Evolutionary conservation across 2,113 vertebrate genomes (phyloP).

Genomic region (Symphodus melops): DNA sequence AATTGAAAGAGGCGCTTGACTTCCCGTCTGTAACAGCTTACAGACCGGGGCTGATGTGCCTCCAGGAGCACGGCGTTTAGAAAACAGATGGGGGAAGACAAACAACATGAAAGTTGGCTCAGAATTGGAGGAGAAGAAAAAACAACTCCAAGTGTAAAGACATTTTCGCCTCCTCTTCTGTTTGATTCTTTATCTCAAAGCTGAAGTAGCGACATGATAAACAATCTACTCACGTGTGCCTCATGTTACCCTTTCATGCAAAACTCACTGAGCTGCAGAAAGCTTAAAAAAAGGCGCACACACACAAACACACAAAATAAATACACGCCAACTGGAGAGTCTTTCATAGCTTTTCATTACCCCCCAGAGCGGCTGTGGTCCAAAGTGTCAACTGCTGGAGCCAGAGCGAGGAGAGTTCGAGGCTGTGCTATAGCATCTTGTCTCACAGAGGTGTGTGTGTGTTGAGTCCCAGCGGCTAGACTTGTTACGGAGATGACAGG

Average conservation of each 20-base stretch:
- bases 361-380: slow-evolving; percentile 45
- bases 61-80: slow-evolving; percentile 68
- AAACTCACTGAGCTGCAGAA: slow-evolving; percentile 29
- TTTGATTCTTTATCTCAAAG: slow-evolving; percentile 28
- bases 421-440: slow-evolving; percentile 54
- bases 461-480: slow-evolving; percentile 68
- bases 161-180: slow-evolving; percentile 36
- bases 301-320: background rate
- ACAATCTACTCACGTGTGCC: slow-evolving; percentile 25
- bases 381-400: slow-evolving; percentile 62
- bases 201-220: slow-evolving; percentile 21
- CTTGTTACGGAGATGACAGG: slow-evolving; percentile 83
- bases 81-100: slow-evolving; percentile 76
- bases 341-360: slow-evolving; percentile 47
- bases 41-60: slow-evolving; percentile 66
- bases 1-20: slow-evolving; percentile 82
- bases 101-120: slow-evolving; percentile 64
- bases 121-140: slow-evolving; percentile 33
- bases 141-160: slow-evolving; percentile 8
- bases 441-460: slow-evolving; percentile 69
- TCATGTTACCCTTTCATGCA: background rate
- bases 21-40: slow-evolving; percentile 75
- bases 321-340: background rate
- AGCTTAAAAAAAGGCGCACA: slow-evolving; percentile 28
- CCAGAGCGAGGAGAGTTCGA: slow-evolving; percentile 56